phyloP scores from a whole-genome alignment of 2,888 invertebrate species.

The Schizaphis graminum region DNA sequence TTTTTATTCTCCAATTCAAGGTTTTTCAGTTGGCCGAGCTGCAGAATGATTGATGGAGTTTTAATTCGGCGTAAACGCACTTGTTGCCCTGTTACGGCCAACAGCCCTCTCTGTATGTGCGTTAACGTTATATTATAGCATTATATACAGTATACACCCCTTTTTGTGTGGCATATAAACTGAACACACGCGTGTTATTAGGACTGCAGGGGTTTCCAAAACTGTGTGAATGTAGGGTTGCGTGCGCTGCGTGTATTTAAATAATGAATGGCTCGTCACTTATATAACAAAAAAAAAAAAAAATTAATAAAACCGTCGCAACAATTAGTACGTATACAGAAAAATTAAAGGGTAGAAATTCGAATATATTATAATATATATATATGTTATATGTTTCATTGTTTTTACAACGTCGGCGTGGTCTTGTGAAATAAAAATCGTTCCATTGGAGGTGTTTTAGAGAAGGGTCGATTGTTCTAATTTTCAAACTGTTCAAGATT shows the following conservation, averaged over 20 bases:
- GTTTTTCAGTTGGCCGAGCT: constrained; percentile 44
- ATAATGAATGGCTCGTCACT: constrained; percentile 20
- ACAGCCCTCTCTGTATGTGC: constrained; percentile 25
- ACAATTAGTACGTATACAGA: neutral
- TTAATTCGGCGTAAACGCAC: constrained; percentile 66
- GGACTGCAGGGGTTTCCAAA: constrained; percentile 48
- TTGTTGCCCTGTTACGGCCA: constrained; percentile 63
- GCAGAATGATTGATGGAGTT: constrained; percentile 63
- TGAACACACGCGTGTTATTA: neutral
- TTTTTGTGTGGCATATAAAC: constrained; percentile 37
- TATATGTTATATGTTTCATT: constrained; percentile 21
- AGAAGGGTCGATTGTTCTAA: constrained; percentile 38
- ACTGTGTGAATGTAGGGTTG: neutral
- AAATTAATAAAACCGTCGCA: neutral
- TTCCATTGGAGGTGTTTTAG: constrained; percentile 25
- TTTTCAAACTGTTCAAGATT: constrained; percentile 19
- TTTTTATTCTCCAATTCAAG: constrained; percentile 8
- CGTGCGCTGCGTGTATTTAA: neutral
- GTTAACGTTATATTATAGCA: constrained; percentile 23
- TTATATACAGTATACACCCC: constrained; percentile 20
- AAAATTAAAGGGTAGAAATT: neutral
- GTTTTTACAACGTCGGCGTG: constrained; percentile 27
- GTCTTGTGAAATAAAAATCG: constrained; percentile 23
- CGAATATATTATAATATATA: constrained; percentile 1
- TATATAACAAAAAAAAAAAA: neutral